A percentile compares a stretch with the other conserved stretches of the same genome.
Conservation (phyloP, 1,140 invertebrate genomes). For the Schlechtendalia chinensis region DNA sequence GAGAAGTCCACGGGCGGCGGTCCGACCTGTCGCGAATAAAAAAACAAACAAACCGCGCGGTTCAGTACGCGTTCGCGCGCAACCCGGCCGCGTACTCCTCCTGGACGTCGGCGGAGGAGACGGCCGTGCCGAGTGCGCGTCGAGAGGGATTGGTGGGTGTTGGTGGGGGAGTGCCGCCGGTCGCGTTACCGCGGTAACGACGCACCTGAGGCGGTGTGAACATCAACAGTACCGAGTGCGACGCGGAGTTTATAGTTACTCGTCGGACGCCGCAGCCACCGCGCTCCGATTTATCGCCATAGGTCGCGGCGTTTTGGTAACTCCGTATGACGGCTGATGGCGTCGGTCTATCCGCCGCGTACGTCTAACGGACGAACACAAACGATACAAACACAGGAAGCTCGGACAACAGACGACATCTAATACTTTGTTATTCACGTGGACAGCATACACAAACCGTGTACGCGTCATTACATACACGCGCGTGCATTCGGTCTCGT, state of each 20-base stretch:
- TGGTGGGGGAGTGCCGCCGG: too few relatives aligned
- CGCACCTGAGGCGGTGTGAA: too few relatives aligned
- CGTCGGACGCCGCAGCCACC: background rate
- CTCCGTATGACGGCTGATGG: slow-evolving; percentile 16
- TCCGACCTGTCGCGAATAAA: slow-evolving; percentile 38
- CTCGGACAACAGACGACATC: background rate
- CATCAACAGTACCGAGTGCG: slow-evolving; percentile 41
- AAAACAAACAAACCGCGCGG: background rate
- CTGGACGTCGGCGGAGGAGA: too few relatives aligned
- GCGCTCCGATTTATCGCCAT: background rate
- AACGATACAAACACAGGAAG: slow-evolving; percentile 34
- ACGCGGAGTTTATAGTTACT: slow-evolving; percentile 43
- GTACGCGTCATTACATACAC: too few relatives aligned
- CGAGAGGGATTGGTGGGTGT: too few relatives aligned
- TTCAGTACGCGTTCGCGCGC: too few relatives aligned
- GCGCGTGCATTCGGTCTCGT: too few relatives aligned
- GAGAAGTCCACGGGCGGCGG: slow-evolving; percentile 70
- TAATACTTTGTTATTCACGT: background rate
- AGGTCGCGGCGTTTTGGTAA: background rate
- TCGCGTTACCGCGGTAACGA: too few relatives aligned
- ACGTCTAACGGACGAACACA: slow-evolving; percentile 42
- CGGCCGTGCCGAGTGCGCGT: too few relatives aligned
- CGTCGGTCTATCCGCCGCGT: slow-evolving; percentile 16
- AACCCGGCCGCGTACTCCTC: too few relatives aligned
- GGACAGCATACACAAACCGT: too few relatives aligned